Percentiles rank a stretch among this genome's conserved stretches.
These are phyloP conservation scores for Hippopotamyrus pictus DNA, from an alignment of 2,797 vertebrate species.

Conservation along the genomic window DNA sequence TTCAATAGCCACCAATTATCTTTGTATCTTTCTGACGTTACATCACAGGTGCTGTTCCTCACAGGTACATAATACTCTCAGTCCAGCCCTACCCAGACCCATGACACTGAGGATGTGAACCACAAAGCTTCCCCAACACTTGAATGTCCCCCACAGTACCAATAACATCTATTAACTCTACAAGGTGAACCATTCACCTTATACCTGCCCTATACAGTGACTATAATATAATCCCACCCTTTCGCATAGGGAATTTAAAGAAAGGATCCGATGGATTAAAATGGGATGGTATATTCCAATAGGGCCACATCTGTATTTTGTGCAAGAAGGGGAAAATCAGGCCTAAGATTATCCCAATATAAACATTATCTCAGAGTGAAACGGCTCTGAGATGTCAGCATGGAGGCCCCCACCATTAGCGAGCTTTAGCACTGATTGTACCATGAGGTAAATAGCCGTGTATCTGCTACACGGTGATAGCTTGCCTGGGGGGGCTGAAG, in stretches of 20 bases:
- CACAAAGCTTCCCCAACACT: neutral
- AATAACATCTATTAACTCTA: neutral
- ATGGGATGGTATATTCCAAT: neutral
- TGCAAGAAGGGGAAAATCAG: neutral
- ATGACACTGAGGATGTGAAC: neutral
- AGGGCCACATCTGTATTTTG: neutral
- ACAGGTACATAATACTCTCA: neutral
- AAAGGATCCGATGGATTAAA: neutral
- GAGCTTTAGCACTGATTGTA: neutral
- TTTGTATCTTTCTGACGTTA: neutral
- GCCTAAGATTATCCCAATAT: neutral
- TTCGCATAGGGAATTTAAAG: neutral
- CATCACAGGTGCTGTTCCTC: neutral
- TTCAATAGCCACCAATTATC: neutral
- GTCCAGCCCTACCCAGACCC: neutral
- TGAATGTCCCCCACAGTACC: neutral
- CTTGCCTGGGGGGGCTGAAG: neutral
- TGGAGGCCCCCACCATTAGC: neutral
- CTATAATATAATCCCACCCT: neutral
- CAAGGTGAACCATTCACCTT: neutral
- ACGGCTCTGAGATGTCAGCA: neutral
- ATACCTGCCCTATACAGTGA: neutral
- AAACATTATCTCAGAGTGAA: neutral
- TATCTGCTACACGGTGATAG: neutral
- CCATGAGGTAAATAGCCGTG: neutral